Evolutionary conservation across 1,140 invertebrate species (phyloP).

Genomic region (Brachionus sp.): DNA sequence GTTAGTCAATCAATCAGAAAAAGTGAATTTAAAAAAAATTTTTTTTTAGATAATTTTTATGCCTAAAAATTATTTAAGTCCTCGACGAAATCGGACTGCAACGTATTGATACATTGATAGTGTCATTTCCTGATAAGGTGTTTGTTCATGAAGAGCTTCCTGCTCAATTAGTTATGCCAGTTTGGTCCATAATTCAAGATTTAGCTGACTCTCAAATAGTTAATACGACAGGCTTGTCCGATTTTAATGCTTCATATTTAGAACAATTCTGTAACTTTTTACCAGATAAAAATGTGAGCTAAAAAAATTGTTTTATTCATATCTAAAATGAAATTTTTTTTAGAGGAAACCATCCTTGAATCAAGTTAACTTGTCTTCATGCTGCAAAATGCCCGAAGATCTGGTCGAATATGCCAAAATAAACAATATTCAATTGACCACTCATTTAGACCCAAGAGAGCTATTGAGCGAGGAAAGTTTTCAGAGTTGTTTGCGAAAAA

Average conservation of each 20-base stretch:
- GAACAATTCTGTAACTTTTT: constrained; percentile 32
- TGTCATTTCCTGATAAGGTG: constrained; percentile 20
- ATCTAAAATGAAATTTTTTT: not conserved
- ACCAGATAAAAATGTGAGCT: constrained; percentile 33
- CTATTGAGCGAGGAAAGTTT: constrained; percentile 65
- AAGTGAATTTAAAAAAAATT: constrained; percentile 14
- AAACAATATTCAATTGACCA: constrained; percentile 84
- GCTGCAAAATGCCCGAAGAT: constrained; percentile 87
- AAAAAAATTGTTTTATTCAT: not conserved
- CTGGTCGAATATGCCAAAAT: constrained; percentile 82
- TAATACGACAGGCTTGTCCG: constrained; percentile 7
- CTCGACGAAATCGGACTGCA: not conserved
- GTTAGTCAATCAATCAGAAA: not conserved
- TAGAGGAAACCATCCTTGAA: constrained; percentile 80
- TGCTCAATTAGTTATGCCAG: not conserved
- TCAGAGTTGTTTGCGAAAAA: constrained; percentile 50
- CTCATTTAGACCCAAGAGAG: constrained; percentile 85
- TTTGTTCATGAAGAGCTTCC: constrained; percentile 36
- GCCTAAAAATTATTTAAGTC: constrained; percentile 8
- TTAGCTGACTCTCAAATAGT: not conserved
- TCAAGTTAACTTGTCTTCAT: constrained; percentile 89
- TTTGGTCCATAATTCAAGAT: constrained; percentile 22
- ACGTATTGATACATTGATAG: constrained; percentile 21
- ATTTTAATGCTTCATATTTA: constrained; percentile 30
- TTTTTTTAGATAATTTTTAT: too few relatives aligned